Conservation (phyloP, 2,888 invertebrate species). For the Sarcophaga subvicina region DNA sequence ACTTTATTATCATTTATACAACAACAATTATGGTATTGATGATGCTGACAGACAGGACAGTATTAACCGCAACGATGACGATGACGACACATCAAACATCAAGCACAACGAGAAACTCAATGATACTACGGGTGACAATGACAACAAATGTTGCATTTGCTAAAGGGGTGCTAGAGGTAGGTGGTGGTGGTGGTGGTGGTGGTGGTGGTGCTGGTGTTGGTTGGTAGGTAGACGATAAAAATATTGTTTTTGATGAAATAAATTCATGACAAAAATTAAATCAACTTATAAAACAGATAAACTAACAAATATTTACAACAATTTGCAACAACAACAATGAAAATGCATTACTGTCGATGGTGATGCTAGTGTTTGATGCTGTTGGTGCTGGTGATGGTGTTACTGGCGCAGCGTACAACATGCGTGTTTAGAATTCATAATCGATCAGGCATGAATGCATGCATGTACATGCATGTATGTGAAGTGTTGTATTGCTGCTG, state of each 20-base stretch:
- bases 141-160: not conserved
- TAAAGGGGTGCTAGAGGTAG: not conserved
- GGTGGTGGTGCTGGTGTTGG: not conserved
- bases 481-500: not conserved
- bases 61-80: constrained; percentile 31
- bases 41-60: constrained; percentile 36
- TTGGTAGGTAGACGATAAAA: not conserved
- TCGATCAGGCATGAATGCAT: constrained; percentile 66
- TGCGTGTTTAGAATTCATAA: constrained; percentile 77
- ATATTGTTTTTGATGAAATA: constrained; percentile 34
- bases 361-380: not conserved
- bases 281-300: constrained; percentile 19
- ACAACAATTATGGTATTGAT: constrained; percentile 43
- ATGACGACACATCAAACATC: not conserved
- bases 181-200: not conserved
- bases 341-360: not conserved
- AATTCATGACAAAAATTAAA: constrained; percentile 47
- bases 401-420: constrained; percentile 69
- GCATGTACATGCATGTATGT: constrained; percentile 30
- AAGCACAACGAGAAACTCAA: too few species aligned
- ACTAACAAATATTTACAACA: not conserved
- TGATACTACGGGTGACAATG: not conserved
- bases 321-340: not conserved
- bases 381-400: constrained; percentile 52
- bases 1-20: constrained; percentile 50